Base-by-base conservation (phyloP, 2,888 invertebrate species). In the Marronus borbonicus region DNA sequence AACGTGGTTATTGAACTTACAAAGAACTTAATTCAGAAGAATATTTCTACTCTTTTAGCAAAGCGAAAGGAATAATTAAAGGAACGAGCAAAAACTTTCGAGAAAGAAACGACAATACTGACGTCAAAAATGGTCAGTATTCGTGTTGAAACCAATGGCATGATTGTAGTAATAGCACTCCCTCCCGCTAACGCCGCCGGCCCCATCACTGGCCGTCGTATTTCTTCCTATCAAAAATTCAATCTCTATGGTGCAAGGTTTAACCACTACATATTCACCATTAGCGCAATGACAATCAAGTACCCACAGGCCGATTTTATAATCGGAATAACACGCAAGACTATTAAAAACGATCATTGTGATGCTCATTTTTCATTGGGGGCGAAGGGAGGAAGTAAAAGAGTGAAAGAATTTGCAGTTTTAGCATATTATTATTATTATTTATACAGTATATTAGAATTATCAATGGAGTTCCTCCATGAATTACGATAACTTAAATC, bases 121-220 rank as follows among this genome's bases (percentile, higher is more conserved):
- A 79, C 76, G 55, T 69, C 55, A 79, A 76, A 76, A 70, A 55
- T 70, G 64, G 72, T 77, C 64, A 80, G 81, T 76, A 79, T 83
- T 82, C 81, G 82, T 82, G 82, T 78, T 79, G 77, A 79, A 78
- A 75, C 79, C 82, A 78, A 82, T 86, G 81, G 87, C 87, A 87
- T 88, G 87, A 87, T 88, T 87, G 86, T 84, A 81, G 85, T 85
- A 85, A 86, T 87, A 86, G 86, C 86, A 81, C 83, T 82, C 84
- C 36, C 55, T 4, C n/a, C 70, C 31, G 31, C 31, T 36, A 36
- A 3, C 20, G 36, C 70, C 58, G 24, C 17, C 52, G 14, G 14
- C 24, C 36, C 52, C 28, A n/a, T 4, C 31, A n/a, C 55, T 2
- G 8, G 52, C 55, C 70, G 31, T 58, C 39, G 28, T 31, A 24